Base-by-base conservation (phyloP, 2,888 invertebrate genomes). In the Drosophila multiciliata region DNA sequence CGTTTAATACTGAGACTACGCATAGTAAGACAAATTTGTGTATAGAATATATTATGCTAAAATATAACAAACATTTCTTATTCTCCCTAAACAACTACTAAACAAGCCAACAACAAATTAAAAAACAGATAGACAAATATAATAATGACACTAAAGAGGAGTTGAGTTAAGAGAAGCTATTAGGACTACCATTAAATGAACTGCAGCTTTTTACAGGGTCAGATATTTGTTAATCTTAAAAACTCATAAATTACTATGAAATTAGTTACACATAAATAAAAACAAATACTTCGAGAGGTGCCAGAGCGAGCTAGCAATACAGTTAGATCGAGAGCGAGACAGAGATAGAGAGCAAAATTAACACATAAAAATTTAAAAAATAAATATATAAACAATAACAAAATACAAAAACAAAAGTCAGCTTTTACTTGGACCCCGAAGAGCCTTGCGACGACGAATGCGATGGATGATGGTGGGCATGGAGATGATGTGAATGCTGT, bases 1-100 rank as follows among this genome's bases (percentile, higher is more conserved):
- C 75, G 82, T 84, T 81, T 89, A 85, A 85, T 89, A 85, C 85
- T 85, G 86, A 33, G 23, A 67, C 58, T 61, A 73, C 40, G 57
- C 35, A 57, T 54, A 66, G 66, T 57, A 66, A 72, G 42, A 61
- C 49, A 55, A 49, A 40, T 38, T 20, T 20, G 20, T 53, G 35
- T 29, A 57, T 20, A 55, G 23, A 73, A 40, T 59, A 71, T 66
- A 29, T 59, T 69, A 61, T 45, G 29, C 29, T 55, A 55, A 53
- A 55, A 42, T 66, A 63, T 57, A 80, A 67, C 59, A 49, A 76
- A 48, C 52, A 57, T 50, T 65, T 53, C 9, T 11, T 23, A 23
- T 50, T 11, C 9, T 2, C 8, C 15, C 20, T 53, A 53, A 53
- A 20, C 33, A 73, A 36, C 17, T 59, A 57, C 35, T 20, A 60